Percentiles rank a stretch among this genome's conserved stretches.
These are phyloP conservation scores for Hapalemur alaotrensis DNA, from an alignment of 2,797 vertebrate genomes.

Conservation along the genomic window DNA sequence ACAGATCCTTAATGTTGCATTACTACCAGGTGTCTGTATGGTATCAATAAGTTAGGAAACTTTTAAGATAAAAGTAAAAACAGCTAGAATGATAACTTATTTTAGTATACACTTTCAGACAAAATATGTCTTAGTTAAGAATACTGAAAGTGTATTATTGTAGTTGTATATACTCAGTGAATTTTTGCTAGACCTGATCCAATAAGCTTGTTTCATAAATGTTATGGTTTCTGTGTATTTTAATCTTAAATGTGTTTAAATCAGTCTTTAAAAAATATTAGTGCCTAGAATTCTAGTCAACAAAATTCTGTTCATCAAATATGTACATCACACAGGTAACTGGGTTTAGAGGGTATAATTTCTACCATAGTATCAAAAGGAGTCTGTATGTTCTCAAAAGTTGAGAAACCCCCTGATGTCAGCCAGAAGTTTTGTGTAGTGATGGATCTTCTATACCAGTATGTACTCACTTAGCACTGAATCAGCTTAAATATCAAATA, in stretches of 20 bases:
- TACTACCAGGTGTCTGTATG: conserved; percentile 9
- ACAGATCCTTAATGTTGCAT: not conserved
- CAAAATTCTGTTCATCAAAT: not conserved
- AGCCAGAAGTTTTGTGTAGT: not conserved
- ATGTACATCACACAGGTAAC: not conserved
- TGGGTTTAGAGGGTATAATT: not conserved
- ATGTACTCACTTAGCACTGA: not conserved
- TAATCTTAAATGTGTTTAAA: not conserved
- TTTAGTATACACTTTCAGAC: not conserved
- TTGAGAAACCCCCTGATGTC: not conserved
- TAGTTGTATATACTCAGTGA: not conserved
- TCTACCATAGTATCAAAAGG: not conserved
- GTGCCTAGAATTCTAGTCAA: not conserved
- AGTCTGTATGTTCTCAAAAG: not conserved
- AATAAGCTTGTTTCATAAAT: conserved; percentile 32
- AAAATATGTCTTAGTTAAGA: conserved; percentile 12
- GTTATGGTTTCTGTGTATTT: not conserved
- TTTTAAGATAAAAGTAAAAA: not conserved
- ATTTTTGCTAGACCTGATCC: not conserved
- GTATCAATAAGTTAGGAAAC: not conserved
- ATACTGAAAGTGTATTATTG: not conserved
- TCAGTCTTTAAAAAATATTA: conserved; percentile 7
- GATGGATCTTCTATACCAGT: not conserved
- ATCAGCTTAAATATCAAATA: not conserved
- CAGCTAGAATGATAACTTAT: conserved; percentile 11